Percentiles rank a stretch among this genome's conserved stretches.
Conservation (phyloP, 2,113 vertebrate genomes). For the Cyprinus carpio region DNA sequence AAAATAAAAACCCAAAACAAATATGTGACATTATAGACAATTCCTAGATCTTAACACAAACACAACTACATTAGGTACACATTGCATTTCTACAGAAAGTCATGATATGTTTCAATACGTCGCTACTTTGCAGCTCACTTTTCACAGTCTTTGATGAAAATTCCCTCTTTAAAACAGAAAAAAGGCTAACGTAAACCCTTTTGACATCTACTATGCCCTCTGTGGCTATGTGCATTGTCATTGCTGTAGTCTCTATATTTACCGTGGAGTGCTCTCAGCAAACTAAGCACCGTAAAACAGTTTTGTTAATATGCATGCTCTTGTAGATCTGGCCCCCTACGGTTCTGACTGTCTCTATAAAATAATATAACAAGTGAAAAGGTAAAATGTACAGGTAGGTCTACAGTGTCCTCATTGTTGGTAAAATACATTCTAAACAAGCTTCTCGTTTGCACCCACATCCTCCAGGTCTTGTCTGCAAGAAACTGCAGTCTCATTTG, state of each 20-base stretch:
- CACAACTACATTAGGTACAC: constrained; percentile 70
- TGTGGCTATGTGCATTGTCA: constrained; percentile 74
- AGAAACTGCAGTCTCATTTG: constrained; percentile 78
- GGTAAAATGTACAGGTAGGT: constrained; percentile 75
- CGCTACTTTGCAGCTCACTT: constrained; percentile 89
- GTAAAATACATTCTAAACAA: constrained; percentile 77
- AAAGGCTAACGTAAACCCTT: constrained; percentile 72
- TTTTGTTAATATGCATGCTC: constrained; percentile 84
- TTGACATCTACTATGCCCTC: constrained; percentile 72
- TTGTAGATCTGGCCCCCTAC: constrained; percentile 85
- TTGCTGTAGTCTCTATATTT: constrained; percentile 82
- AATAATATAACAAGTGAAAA: constrained; percentile 64
- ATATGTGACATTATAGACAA: constrained; percentile 62
- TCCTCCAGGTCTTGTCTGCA: constrained; percentile 73
- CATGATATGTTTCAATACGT: constrained; percentile 89
- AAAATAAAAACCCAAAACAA: constrained; percentile 28
- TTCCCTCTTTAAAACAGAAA: constrained; percentile 67
- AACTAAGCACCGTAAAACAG: constrained; percentile 89
- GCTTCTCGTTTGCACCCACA: constrained; percentile 75
- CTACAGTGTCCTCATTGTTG: constrained; percentile 79
- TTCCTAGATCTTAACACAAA: constrained; percentile 52
- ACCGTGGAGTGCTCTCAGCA: constrained; percentile 88
- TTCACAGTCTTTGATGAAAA: constrained; percentile 73
- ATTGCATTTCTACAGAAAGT: constrained; percentile 88
- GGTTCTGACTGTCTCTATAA: constrained; percentile 74